Evolutionary conservation across 2,113 vertebrate species (phyloP).

Genomic region (Scomber colias): DNA sequence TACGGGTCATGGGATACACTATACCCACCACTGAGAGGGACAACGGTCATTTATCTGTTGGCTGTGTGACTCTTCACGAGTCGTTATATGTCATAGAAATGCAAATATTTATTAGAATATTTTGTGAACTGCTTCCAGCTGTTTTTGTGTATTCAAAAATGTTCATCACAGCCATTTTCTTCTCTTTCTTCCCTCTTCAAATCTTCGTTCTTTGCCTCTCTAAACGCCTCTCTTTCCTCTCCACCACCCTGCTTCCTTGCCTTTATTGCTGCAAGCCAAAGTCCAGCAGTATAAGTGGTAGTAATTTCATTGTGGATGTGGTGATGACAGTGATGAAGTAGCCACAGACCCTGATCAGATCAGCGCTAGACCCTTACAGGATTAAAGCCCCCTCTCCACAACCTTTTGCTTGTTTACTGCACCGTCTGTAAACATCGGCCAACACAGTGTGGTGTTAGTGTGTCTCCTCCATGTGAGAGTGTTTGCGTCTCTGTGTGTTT

Average conservation of each 20-base stretch:
- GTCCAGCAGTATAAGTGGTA: constrained; percentile 60
- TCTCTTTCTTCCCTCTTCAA: neutral
- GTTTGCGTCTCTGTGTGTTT: constrained; percentile 9
- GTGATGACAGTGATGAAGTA: constrained; percentile 83
- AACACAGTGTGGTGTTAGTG: neutral
- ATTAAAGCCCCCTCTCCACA: constrained; percentile 72
- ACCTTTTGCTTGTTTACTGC: constrained; percentile 64
- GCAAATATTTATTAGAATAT: neutral
- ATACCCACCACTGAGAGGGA: constrained; percentile 21
- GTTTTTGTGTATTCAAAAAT: constrained; percentile 6
- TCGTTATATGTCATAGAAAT: neutral
- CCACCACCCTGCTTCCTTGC: neutral
- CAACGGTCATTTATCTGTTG: constrained; percentile 34
- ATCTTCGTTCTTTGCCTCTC: neutral
- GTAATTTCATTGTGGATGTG: constrained; percentile 80
- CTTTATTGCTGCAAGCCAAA: constrained; percentile 51
- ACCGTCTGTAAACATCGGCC: constrained; percentile 57
- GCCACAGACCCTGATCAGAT: constrained; percentile 74
- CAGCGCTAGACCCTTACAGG: constrained; percentile 71
- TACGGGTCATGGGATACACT: constrained; percentile 28
- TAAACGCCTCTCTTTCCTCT: constrained; percentile 11
- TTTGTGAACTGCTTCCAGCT: neutral
- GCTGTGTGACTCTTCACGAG: constrained; percentile 6
- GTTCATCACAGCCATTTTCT: neutral
- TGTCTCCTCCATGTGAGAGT: neutral